phyloP scores from a whole-genome alignment of 1,140 invertebrate genomes.

The Myzus persicae region DNA sequence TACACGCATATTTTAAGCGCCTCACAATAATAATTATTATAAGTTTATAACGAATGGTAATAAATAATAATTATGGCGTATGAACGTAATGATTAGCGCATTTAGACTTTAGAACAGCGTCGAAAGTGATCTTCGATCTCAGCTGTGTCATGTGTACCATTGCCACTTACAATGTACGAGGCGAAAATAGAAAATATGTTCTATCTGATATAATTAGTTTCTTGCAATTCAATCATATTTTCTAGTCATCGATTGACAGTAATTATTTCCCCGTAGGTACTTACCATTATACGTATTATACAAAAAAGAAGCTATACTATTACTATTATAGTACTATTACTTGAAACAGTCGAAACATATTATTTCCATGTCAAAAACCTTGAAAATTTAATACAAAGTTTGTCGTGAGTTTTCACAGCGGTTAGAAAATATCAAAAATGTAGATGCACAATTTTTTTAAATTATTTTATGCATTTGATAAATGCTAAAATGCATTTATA shows the following conservation, averaged over 20 bases:
- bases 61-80: not conserved
- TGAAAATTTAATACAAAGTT: not conserved
- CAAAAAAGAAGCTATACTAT: too few relatives aligned
- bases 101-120: not conserved
- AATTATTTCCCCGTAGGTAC: not conserved
- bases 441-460: too few relatives aligned
- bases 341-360: too few relatives aligned
- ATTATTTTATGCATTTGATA: too few relatives aligned
- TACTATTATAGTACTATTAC: too few relatives aligned
- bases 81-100: not conserved
- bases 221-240: not conserved
- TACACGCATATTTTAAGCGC: not conserved
- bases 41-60: too few relatives aligned
- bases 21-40: not conserved
- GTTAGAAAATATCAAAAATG: too few relatives aligned
- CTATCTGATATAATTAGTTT: not conserved
- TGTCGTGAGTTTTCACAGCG: not conserved
- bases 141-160: not conserved
- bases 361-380: not conserved
- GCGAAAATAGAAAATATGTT: not conserved
- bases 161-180: not conserved
- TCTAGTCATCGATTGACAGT: not conserved
- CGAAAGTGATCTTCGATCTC: not conserved
- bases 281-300: not conserved
- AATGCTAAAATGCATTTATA: too few relatives aligned